Evolutionary conservation across 30 jellyfish, hydroid and myxozoan species (phyloP).

Genomic region (Aurelia sp.): DNA sequence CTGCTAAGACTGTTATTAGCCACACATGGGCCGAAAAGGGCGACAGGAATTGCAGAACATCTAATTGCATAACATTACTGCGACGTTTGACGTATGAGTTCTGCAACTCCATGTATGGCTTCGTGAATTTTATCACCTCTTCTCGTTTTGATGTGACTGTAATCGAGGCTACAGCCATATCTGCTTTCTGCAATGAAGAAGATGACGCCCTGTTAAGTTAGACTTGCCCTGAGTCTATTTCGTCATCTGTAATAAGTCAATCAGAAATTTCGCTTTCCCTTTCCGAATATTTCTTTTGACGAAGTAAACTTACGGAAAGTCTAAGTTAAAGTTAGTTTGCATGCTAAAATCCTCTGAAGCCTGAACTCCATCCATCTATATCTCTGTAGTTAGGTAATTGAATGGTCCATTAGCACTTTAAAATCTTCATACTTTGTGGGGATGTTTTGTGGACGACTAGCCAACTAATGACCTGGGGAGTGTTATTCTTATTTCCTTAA

Average conservation of each 20-base stretch:
- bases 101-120: conserved; percentile 58
- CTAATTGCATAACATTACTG: background rate
- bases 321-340: no score
- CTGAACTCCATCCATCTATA: background rate
- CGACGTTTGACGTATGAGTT: conserved; percentile 33
- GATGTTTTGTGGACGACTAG: no score
- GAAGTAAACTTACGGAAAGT: no score
- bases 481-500: no score
- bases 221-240: no score
- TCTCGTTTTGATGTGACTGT: conserved; percentile 43
- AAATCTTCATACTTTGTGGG: no score
- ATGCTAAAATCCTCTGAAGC: no score
- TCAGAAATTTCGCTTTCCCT: background rate
- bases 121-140: conserved; percentile 44
- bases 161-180: conserved; percentile 45
- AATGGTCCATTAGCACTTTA: no score
- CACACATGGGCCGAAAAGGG: conserved; percentile 49
- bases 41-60: conserved; percentile 16
- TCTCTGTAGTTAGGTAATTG: background rate
- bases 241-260: background rate
- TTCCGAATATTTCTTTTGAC: background rate
- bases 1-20: conserved; percentile 18
- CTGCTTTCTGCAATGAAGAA: conserved; percentile 38
- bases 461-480: no score
- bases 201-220: background rate